Evolutionary conservation across 2,113 vertebrate genomes (phyloP).

Genomic region (Halcyon malimbica): DNA sequence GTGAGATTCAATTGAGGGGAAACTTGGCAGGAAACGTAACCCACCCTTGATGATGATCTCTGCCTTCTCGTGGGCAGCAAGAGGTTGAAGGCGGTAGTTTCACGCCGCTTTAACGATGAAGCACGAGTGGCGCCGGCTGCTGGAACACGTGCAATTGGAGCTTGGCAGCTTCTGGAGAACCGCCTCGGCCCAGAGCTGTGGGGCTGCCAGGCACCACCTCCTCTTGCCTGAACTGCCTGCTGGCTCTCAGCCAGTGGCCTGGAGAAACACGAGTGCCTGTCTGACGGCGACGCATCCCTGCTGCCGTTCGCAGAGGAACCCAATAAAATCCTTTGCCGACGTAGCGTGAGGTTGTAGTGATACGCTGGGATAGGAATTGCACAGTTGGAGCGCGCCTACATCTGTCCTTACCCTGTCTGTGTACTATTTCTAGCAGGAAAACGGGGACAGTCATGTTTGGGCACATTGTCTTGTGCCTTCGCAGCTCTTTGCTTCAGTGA

Average conservation of each 20-base stretch:
- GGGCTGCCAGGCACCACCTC: not conserved
- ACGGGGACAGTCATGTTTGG: not conserved
- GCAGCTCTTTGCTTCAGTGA: not conserved
- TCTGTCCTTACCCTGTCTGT: not conserved
- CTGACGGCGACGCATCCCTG: not conserved
- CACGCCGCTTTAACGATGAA: not conserved
- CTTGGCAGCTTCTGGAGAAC: not conserved
- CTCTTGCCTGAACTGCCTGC: not conserved
- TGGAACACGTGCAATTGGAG: not conserved
- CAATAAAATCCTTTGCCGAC: not conserved
- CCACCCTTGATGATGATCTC: not conserved
- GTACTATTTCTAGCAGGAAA: not conserved
- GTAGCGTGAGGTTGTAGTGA: accelerated
- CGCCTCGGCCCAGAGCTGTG: accelerated
- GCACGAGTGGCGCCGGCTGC: not conserved
- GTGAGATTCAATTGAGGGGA: not conserved
- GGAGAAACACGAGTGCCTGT: not conserved
- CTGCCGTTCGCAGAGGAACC: not conserved
- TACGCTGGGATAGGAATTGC: not conserved
- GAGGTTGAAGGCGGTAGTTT: not conserved
- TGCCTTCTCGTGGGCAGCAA: not conserved
- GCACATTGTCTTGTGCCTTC: not conserved
- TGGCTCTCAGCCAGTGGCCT: not conserved
- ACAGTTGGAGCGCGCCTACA: accelerated
- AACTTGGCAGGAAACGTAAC: not conserved